Percentiles rank a stretch among this genome's conserved stretches.
phyloP scores from a whole-genome alignment of 2,113 vertebrate genomes.

The Nesospiza acunhae region DNA sequence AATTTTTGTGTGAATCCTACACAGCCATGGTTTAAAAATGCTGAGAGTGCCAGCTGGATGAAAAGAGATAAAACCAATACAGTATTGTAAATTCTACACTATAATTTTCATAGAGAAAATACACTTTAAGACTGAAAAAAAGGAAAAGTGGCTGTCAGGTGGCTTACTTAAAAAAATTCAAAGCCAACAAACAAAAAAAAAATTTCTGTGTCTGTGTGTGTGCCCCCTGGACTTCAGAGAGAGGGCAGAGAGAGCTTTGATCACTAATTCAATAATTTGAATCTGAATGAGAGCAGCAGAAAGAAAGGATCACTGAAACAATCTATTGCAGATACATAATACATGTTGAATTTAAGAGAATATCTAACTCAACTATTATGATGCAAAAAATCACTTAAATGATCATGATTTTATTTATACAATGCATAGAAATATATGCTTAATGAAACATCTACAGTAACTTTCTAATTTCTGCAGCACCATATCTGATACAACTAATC shows the following conservation, averaged over 20 bases:
- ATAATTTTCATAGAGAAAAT: not conserved
- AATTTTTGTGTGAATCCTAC: not conserved
- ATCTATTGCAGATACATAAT: not conserved
- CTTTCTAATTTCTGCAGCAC: not conserved
- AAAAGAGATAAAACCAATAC: not conserved
- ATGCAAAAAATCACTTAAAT: not conserved
- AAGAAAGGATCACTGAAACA: not conserved
- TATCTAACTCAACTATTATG: not conserved
- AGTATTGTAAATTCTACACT: not conserved
- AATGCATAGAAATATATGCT: not conserved
- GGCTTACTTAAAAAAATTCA: not conserved
- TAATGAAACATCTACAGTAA: not conserved
- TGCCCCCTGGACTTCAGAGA: not conserved
- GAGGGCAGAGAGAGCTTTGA: not conserved
- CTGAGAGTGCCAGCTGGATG: not conserved
- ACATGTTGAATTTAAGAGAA: not conserved
- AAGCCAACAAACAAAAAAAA: not conserved
- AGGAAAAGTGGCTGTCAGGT: not conserved
- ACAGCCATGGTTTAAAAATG: not conserved
- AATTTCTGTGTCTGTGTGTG: fast-evolving
- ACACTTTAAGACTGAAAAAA: not conserved
- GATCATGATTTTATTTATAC: not conserved
- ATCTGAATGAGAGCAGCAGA: not conserved
- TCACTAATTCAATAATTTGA: not conserved
- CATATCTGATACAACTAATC: not conserved